Evolutionary conservation across 2,888 invertebrate genomes (phyloP).

Genomic region (Amphipoea oculea): DNA sequence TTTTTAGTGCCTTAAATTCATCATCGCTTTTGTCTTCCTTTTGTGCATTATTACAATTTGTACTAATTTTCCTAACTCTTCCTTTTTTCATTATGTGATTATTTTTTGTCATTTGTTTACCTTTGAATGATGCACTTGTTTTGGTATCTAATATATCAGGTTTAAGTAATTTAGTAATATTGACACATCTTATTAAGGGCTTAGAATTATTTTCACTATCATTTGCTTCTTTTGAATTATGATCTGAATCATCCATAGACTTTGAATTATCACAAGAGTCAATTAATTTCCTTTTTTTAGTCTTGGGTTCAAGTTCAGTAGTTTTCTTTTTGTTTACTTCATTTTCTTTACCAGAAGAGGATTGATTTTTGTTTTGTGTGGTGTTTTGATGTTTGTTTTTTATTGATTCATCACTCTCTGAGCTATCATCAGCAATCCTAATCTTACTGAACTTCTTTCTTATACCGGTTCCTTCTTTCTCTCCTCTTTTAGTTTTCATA

Average conservation of each 20-base stretch:
- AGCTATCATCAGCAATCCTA: conserved; percentile 68
- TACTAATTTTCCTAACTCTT: conserved; percentile 25
- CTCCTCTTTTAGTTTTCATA: conserved; percentile 24
- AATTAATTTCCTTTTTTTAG: conserved; percentile 47
- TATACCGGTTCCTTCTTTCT: conserved; percentile 30
- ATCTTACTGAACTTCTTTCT: conserved; percentile 66
- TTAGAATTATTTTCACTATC: conserved; percentile 60
- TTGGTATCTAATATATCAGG: conserved; percentile 70
- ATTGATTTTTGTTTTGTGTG: conserved; percentile 48
- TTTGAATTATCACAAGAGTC: conserved; percentile 11
- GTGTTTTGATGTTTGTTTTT: conserved; percentile 26
- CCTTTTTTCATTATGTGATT: conserved; percentile 40
- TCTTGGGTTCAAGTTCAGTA: conserved; percentile 18
- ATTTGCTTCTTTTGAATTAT: conserved; percentile 23
- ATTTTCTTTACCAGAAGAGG: conserved; percentile 20
- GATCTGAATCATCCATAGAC: conserved; percentile 27
- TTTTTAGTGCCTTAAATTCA: conserved; percentile 71
- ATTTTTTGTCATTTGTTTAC: conserved; percentile 40
- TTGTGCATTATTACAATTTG: conserved; percentile 33
- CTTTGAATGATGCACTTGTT: conserved; percentile 1
- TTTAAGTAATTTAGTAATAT: conserved; percentile 82
- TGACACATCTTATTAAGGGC: conserved; percentile 85
- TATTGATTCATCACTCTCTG: conserved; percentile 62
- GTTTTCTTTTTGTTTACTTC: conserved; percentile 16
- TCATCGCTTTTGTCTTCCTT: conserved; percentile 47